Evolutionary conservation across 2,113 vertebrate genomes (phyloP).

Genomic region (Heterocephalus glaber): DNA sequence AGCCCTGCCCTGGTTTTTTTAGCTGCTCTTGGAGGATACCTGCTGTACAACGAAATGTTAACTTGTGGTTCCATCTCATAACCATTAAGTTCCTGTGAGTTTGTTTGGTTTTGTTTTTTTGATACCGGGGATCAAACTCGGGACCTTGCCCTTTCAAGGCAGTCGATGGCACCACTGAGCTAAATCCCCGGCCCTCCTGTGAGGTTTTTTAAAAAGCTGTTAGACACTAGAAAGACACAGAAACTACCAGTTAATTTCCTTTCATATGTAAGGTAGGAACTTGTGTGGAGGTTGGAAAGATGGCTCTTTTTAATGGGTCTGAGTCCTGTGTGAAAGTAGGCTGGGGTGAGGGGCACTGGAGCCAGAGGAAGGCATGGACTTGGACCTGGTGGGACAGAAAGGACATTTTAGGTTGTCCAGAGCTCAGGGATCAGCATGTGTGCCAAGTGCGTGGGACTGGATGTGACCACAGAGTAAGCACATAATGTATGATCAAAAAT

Average conservation of each 20-base stretch:
- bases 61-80: not conserved
- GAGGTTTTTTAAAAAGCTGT: not conserved
- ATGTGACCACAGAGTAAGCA: not conserved
- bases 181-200: too few species aligned
- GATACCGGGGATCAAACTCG: too few species aligned
- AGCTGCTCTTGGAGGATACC: not conserved
- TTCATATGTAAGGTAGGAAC: not conserved
- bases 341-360: not conserved
- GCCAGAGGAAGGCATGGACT: not conserved
- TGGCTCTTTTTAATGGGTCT: not conserved
- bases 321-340: not conserved
- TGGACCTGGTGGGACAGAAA: not conserved
- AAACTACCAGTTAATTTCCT: not conserved
- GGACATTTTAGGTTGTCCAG: not conserved
- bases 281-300: not conserved
- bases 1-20: not conserved
- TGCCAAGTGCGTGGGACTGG: not conserved
- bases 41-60: not conserved
- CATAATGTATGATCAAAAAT: not conserved
- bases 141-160: too few species aligned
- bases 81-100: not conserved
- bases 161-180: too few species aligned
- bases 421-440: not conserved
- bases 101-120: too few species aligned
- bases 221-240: not conserved